Evolutionary conservation across 2,797 vertebrate species (phyloP), one percentile per base, ranked within the genome.

Genomic region (Notolepis coatsorum): DNA sequence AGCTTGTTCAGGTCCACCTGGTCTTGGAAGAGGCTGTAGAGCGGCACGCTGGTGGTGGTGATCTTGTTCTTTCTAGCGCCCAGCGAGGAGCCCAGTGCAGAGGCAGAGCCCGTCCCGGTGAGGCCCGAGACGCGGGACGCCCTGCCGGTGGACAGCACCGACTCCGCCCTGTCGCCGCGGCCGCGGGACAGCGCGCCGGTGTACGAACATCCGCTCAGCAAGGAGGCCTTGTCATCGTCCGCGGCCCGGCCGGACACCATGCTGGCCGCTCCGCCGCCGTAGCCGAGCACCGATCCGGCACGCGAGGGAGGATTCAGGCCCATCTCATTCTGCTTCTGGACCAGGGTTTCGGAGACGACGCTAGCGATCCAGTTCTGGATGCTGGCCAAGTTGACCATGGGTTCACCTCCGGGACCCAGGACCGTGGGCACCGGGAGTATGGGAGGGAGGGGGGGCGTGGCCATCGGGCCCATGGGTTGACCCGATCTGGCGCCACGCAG

Each of bases 291-390:
- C 0, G 95, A 96, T 0, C 94, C 90, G 0, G 93, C 79, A 0
- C 80, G 84, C 1, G 95, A 95, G 0, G 89, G 81, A 5, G 89
- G 87, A n/a, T 91, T 79, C 53, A 93, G 87, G 73, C 93, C 88
- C 87, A 97, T 92, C 68, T 99, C 97, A 1, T 87, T 90, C 63
- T 97, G 96, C 87, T 97, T 98, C 79, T 97, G 96, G 53, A 95
- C 94, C 12, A 99, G 95, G 0, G 97, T 98, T 76, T 99, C 97
- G 0, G 86, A 93, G 56, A 99, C 97, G 0, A 99, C 96, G 0
- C 87, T 96, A 25, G 96, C 92, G 0, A 99, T 99, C 98, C 98
- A 99, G 82, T 94, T 97, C 79, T 99, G 97, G 80, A 99, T 98
- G 68, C 93, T 95, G 33, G 95, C 89, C 5, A 99, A 85, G 61